Base-by-base conservation (phyloP, 2,797 vertebrate genomes). In the Anniella stebbinsi region DNA sequence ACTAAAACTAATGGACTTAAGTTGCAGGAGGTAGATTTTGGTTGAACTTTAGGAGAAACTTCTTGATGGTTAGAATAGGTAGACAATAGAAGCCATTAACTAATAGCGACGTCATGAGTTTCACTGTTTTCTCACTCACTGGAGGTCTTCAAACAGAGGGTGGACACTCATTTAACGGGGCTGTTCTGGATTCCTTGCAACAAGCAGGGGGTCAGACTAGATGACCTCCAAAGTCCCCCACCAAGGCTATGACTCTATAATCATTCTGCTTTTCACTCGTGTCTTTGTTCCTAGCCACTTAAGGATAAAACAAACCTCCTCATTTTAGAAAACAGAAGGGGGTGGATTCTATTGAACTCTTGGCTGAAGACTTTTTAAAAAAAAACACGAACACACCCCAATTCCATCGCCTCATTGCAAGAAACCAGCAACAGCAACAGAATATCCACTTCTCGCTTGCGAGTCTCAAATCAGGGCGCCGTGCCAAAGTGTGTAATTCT, bases 401-500 rank as follows among this genome's bases (percentile, higher is more conserved):
- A 60, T 2, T 77, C 63, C 51, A 45, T 80, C 48, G 78, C 57
- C n/a, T 36, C 4, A 28, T 41, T 1, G 82, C 92, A 88, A 76
- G 63, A 89, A 92, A 92, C 36, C 93, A 88, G 76, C 0, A 4
- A 73, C 82, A 81, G 93, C 86, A 87, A 69, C 76, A 12, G 36
- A 84, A 83, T 0, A 48, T 41, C 87, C 57, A 84, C 33, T 48
- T 70, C 36, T 0, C 0, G 76, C 0, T 36, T 13, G 0, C 54
- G 25, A 93, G 89, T 66, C 91, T 51, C 77, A 0, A 0, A 0
- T 28, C 13, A 70, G 70, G 94, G 94, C 95, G 67, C 17, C 0
- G 77, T 0, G 92, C 95, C 96, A 96, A 66, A 60, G 75, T 69
- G 51, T 54, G 90, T 77, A 91, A 93, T 90, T 93, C 86, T 82